Conservation (phyloP, 2,113 vertebrate species). For the Rhineura floridana region DNA sequence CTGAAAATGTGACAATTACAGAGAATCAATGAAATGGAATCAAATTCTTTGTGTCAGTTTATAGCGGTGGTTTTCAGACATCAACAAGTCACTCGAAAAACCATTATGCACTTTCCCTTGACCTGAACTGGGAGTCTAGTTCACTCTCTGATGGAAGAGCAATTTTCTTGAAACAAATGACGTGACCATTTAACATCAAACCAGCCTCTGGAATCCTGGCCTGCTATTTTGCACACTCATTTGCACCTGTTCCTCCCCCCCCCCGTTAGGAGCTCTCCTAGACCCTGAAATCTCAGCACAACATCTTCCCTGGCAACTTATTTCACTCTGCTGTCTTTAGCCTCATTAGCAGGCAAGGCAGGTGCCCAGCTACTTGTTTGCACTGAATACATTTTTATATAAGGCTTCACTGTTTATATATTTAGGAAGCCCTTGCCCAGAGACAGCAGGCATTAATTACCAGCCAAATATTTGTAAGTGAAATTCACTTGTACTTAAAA, state of each 20-base stretch:
- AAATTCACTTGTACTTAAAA: conserved; percentile 33
- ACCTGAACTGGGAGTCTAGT: conserved; percentile 12
- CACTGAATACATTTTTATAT: conserved; percentile 58
- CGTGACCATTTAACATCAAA: background rate
- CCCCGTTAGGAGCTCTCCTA: background rate
- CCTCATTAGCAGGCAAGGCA: conserved; percentile 65
- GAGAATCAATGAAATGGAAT: background rate
- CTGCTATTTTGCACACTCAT: conserved; percentile 2
- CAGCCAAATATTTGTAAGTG: conserved; percentile 21
- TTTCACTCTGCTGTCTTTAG: conserved; percentile 40
- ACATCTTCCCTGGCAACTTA: conserved; percentile 45
- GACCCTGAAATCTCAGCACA: conserved; percentile 27
- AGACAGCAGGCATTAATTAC: conserved; percentile 37
- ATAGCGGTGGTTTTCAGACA: background rate
- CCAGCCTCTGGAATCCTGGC: background rate
- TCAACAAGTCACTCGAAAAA: background rate
- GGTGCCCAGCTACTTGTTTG: conserved; percentile 43
- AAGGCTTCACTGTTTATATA: conserved; percentile 44
- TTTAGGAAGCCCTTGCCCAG: conserved; percentile 23
- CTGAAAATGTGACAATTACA: background rate
- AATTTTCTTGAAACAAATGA: conserved; percentile 14
- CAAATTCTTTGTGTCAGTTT: background rate
- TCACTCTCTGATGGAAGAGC: conserved; percentile 17
- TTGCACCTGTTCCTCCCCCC: background rate
- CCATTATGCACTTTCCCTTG: background rate